Conservation (phyloP, 2,113 vertebrate genomes). For the Budorcas taxicolor region DNA sequence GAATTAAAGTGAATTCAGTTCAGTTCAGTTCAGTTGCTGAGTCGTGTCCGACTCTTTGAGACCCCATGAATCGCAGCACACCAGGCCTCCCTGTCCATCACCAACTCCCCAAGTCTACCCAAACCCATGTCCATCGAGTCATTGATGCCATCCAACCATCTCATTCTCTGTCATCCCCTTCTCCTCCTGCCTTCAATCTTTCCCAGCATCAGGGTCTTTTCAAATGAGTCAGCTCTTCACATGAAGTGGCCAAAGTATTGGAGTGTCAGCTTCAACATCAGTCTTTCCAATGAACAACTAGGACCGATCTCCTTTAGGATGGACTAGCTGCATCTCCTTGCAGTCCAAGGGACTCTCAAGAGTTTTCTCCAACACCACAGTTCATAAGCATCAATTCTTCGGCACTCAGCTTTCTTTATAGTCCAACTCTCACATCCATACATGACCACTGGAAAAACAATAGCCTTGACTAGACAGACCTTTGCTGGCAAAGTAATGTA, state of each 20-base stretch:
- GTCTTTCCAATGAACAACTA: not conserved
- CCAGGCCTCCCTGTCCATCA: not conserved
- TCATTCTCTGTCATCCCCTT: not conserved
- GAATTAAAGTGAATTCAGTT: not conserved
- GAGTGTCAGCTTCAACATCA: not conserved
- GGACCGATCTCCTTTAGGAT: not conserved
- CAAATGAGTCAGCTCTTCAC: not conserved
- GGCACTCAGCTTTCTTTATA: no score
- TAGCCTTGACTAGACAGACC: no score
- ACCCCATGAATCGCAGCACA: not conserved
- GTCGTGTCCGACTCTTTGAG: accelerated
- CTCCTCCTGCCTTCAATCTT: not conserved
- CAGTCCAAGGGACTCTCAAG: not conserved
- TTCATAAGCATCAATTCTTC: no score
- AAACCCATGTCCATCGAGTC: not conserved
- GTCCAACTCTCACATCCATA: no score
- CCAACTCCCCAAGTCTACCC: not conserved
- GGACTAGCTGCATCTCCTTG: not conserved
- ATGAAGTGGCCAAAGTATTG: not conserved
- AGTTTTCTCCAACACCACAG: no score
- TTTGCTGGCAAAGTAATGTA: no score
- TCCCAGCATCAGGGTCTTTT: not conserved
- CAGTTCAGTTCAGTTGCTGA: not conserved
- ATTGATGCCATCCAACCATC: not conserved
- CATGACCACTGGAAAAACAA: no score